A percentile compares a stretch with the other conserved stretches of the same genome.
These are phyloP conservation scores for Dryocosmus kuriphilus DNA, from an alignment of 2,888 invertebrate species.

Conservation along the genomic window DNA sequence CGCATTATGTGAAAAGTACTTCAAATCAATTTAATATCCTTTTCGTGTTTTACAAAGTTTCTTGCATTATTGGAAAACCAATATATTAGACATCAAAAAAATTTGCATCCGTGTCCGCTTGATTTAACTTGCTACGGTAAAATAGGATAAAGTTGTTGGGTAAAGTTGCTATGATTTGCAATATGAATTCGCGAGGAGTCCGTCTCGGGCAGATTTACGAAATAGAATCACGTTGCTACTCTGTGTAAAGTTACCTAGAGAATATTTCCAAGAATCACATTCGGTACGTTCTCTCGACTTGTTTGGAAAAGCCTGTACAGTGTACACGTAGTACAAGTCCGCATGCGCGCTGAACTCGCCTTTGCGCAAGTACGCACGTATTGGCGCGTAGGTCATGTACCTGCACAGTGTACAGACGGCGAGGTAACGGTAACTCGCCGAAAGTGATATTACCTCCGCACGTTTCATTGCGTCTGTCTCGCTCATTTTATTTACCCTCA, in stretches of 20 bases:
- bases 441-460: conserved; percentile 62
- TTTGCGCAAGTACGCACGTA: background rate
- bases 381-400: background rate
- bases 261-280: background rate
- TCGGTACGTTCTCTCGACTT: background rate
- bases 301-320: background rate
- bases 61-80: no score
- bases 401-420: conserved; percentile 33
- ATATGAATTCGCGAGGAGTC: background rate
- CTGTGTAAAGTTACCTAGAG: background rate
- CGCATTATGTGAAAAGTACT: no score
- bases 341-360: background rate
- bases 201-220: background rate
- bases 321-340: background rate
- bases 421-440: conserved; percentile 64
- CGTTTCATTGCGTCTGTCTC: conserved; percentile 53
- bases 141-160: no score
- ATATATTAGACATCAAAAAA: no score
- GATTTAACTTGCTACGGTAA: no score
- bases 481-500: background rate
- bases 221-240: background rate
- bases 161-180: background rate
- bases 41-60: no score
- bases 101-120: no score
- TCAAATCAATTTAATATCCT: no score